Percentiles rank a stretch among this genome's conserved stretches.
These are phyloP conservation scores for Regulus satrapa DNA, from an alignment of 2,113 vertebrate species.

Conservation along the genomic window DNA sequence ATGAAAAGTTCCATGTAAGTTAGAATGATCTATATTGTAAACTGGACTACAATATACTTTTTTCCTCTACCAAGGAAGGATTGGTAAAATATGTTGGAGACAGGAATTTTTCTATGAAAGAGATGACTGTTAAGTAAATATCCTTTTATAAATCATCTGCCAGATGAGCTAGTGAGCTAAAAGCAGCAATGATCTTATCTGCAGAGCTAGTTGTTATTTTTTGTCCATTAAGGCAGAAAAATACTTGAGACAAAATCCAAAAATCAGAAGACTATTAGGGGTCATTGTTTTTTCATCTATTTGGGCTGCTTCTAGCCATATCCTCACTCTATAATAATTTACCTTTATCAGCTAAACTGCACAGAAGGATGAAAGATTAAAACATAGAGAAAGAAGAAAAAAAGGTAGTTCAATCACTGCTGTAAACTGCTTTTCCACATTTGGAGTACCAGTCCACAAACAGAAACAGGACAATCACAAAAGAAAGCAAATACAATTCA, in stretches of 20 bases:
- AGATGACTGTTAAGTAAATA: neutral
- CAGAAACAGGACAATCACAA: neutral
- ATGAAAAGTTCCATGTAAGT: neutral
- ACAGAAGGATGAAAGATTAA: neutral
- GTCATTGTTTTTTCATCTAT: neutral
- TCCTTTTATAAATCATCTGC: neutral
- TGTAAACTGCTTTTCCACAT: neutral
- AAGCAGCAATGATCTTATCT: neutral
- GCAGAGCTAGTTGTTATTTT: neutral
- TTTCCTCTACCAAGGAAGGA: neutral
- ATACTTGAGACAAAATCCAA: neutral
- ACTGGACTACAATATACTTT: neutral
- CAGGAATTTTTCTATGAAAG: neutral
- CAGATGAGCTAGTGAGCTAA: neutral
- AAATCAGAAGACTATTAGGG: neutral
- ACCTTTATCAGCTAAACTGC: neutral
- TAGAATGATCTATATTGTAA: neutral
- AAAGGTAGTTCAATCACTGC: neutral
- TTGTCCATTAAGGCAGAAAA: neutral
- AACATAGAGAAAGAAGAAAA: neutral
- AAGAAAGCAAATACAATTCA: neutral
- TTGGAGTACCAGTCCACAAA: neutral
- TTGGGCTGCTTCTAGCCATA: neutral
- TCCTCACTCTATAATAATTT: neutral
- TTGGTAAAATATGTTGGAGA: neutral